A percentile compares a stretch with the other conserved stretches of the same genome.
phyloP scores from a whole-genome alignment of 2,797 vertebrate species.

The Oreochromis mossambicus region DNA sequence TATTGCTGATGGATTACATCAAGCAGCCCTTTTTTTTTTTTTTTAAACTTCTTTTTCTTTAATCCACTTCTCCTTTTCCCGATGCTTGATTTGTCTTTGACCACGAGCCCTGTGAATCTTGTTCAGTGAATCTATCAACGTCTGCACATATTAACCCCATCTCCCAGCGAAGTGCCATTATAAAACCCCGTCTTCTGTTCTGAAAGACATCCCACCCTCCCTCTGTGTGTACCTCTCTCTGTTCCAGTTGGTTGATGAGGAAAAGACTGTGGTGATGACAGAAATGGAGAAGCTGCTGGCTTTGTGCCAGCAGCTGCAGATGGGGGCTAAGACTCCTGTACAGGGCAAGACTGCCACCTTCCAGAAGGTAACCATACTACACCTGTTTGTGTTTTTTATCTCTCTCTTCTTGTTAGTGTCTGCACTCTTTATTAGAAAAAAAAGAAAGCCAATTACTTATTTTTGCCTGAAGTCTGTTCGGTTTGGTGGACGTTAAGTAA shows the following conservation, averaged over 20 bases:
- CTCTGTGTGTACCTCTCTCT: neutral
- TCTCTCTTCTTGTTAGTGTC: neutral
- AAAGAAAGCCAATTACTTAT: neutral
- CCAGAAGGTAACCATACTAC: constrained; percentile 83
- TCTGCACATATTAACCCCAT: neutral
- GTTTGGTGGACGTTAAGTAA: neutral
- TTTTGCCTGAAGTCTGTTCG: neutral
- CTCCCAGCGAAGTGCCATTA: neutral
- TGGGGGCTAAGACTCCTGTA: constrained; percentile 80
- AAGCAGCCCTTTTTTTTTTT: neutral
- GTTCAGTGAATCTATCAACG: neutral
- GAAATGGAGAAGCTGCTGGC: constrained; percentile 89
- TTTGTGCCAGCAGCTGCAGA: constrained; percentile 89
- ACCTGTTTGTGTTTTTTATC: neutral
- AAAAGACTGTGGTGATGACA: constrained; percentile 81
- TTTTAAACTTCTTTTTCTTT: neutral
- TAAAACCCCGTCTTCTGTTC: neutral
- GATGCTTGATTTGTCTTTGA: neutral
- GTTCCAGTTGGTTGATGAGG: constrained; percentile 85
- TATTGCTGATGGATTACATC: constrained; percentile 33
- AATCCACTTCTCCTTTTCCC: neutral
- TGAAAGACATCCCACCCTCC: neutral
- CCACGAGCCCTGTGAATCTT: neutral
- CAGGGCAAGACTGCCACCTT: constrained; percentile 93
- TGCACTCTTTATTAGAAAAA: neutral